Conservation (phyloP, 2,888 invertebrate species). For the Helleia helle region DNA sequence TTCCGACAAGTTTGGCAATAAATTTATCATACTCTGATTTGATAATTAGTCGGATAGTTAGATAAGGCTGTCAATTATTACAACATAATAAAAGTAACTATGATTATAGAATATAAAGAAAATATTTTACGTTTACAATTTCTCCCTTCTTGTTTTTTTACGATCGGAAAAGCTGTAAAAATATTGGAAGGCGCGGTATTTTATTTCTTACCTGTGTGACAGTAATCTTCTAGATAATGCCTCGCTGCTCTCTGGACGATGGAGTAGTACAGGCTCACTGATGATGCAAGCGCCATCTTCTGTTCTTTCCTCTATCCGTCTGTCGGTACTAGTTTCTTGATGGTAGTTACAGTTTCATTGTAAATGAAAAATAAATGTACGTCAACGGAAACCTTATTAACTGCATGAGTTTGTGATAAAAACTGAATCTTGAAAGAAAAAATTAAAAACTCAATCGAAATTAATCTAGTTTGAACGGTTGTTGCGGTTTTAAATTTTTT, state of each 20-base stretch:
- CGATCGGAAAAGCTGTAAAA: not conserved
- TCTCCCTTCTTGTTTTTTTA: no score
- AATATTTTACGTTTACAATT: no score
- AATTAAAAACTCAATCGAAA: slow-evolving; percentile 25
- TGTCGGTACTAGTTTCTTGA: slow-evolving; percentile 36
- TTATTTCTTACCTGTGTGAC: slow-evolving; percentile 78
- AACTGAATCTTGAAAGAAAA: slow-evolving; percentile 21
- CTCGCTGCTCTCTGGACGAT: slow-evolving; percentile 79
- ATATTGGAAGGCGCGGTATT: slow-evolving; percentile 5
- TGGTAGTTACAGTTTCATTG: slow-evolving; percentile 45
- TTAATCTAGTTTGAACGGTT: slow-evolving; percentile 64
- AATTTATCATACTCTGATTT: no score
- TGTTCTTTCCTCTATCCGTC: slow-evolving; percentile 42
- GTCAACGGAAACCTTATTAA: slow-evolving; percentile 43
- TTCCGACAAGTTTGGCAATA: not conserved
- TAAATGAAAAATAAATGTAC: slow-evolving; percentile 47
- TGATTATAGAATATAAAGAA: no score
- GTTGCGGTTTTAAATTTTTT: slow-evolving; percentile 48
- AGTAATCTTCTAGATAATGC: slow-evolving; percentile 79
- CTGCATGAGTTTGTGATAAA: slow-evolving; percentile 41
- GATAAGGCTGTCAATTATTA: no score
- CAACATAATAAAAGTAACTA: no score
- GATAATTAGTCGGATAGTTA: no score
- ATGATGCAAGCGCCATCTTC: slow-evolving; percentile 76
- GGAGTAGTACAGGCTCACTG: slow-evolving; percentile 80